Percentiles rank a stretch among this genome's conserved stretches.
These are phyloP conservation scores for Cotesia typhae DNA, from an alignment of 1,140 invertebrate species.

Conservation along the genomic window DNA sequence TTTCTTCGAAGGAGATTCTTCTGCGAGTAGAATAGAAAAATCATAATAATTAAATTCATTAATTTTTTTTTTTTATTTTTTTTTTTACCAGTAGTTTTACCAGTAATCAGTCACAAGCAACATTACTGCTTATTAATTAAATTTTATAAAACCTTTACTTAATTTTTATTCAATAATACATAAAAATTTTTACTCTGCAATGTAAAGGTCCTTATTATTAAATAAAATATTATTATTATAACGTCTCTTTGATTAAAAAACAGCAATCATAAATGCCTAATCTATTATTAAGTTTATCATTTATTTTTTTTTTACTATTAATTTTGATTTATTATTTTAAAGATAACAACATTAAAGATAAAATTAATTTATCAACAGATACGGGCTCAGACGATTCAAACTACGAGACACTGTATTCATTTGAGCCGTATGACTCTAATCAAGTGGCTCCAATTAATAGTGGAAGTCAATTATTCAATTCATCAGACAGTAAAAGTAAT, in stretches of 20 bases:
- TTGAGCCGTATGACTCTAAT: conserved; percentile 51
- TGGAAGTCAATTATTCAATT: background rate
- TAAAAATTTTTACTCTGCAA: conserved; percentile 8
- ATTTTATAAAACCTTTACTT: too few species aligned
- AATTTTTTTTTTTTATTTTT: background rate
- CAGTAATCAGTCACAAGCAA: too few species aligned
- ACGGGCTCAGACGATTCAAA: conserved; percentile 59
- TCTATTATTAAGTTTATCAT: too few species aligned
- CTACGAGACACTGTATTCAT: conserved; percentile 57
- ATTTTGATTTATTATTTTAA: conserved; percentile 9
- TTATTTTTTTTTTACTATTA: background rate
- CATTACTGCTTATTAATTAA: too few species aligned
- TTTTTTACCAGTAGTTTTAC: background rate
- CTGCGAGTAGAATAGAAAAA: conserved; percentile 22
- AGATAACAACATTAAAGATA: background rate
- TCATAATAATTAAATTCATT: background rate
- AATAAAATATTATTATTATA: too few species aligned
- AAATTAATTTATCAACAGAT: conserved; percentile 45
- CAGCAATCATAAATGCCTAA: too few species aligned
- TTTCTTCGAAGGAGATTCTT: conserved; percentile 40
- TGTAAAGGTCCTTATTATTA: background rate
- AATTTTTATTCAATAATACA: conserved; percentile 12
- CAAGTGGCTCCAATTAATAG: conserved; percentile 40
- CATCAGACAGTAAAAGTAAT: background rate
- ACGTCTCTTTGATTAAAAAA: too few species aligned